Conservation (phyloP, 2,797 vertebrate genomes). For the Oreochromis grahami region DNA sequence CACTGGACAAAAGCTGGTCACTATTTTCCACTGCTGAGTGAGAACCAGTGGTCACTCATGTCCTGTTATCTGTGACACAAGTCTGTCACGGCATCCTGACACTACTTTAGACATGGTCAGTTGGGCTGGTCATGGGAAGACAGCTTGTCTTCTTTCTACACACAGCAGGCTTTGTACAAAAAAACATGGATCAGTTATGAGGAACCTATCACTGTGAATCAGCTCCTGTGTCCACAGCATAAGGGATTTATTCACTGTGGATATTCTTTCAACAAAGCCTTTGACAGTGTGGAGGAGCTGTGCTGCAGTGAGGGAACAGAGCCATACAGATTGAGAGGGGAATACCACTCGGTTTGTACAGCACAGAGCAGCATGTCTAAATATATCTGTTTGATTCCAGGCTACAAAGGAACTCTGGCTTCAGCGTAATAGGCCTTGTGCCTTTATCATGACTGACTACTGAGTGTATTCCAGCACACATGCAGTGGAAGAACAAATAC, state of each 20-base stretch:
- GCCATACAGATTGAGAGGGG: conserved; percentile 46
- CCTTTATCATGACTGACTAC: background rate
- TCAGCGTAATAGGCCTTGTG: background rate
- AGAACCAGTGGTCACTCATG: conserved; percentile 29
- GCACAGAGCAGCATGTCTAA: conserved; percentile 30
- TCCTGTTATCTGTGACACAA: conserved; percentile 60
- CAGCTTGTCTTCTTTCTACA: conserved; percentile 45
- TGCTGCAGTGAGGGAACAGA: conserved; percentile 30
- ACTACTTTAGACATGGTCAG: conserved; percentile 55
- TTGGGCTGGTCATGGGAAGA: conserved; percentile 63
- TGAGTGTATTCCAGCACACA: background rate
- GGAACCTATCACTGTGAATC: conserved; percentile 63
- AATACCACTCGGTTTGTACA: conserved; percentile 36
- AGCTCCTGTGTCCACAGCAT: conserved; percentile 66
- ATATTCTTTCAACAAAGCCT: conserved; percentile 58
- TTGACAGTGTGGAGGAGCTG: conserved; percentile 62
- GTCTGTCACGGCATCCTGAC: conserved; percentile 36
- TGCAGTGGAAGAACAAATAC: background rate
- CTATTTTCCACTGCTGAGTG: conserved; percentile 29
- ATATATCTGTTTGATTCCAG: conserved; percentile 48
- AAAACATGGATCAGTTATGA: conserved; percentile 44
- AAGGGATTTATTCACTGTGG: conserved; percentile 60
- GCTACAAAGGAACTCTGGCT: conserved; percentile 13
- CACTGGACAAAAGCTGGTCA: conserved; percentile 28
- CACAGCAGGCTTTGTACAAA: conserved; percentile 59